These are phyloP conservation scores for Tetragonula clypearis DNA, from an alignment of 1,140 invertebrate species.

Conservation along the genomic window DNA sequence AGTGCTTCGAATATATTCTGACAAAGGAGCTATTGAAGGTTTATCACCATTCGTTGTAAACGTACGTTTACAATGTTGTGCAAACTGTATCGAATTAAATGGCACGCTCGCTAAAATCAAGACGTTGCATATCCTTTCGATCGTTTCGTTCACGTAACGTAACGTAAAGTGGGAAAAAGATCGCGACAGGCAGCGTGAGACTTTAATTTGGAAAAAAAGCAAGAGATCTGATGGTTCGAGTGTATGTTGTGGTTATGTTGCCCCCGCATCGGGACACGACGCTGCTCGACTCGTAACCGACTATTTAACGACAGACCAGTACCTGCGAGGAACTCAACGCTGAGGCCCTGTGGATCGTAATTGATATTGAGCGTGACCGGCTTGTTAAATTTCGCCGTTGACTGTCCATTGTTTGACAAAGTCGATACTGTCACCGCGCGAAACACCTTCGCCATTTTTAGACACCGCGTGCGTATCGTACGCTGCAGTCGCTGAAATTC, in stretches of 20 bases:
- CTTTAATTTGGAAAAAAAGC: conserved; percentile 5
- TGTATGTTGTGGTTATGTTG: conserved; percentile 75
- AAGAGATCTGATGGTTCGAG: conserved; percentile 28
- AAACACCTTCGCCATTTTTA: conserved; percentile 88
- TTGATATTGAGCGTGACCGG: conserved; percentile 87
- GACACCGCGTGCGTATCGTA: conserved; percentile 74
- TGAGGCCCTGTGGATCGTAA: conserved; percentile 89
- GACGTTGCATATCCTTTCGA: not conserved
- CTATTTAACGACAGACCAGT: conserved; percentile 50
- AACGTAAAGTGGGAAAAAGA: too few relatives aligned
- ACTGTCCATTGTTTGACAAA: conserved; percentile 86
- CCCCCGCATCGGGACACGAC: conserved; percentile 53
- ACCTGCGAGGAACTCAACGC: conserved; percentile 86
- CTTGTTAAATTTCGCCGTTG: conserved; percentile 86
- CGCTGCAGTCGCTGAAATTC: conserved; percentile 32
- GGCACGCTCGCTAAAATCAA: not conserved
- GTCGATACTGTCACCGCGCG: conserved; percentile 86
- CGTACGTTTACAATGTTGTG: too few relatives aligned
- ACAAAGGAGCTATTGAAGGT: not conserved
- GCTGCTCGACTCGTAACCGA: conserved; percentile 21
- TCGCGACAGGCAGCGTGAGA: not conserved
- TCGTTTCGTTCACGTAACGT: not conserved
- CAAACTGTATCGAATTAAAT: not conserved
- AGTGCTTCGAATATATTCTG: not conserved
- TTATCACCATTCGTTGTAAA: too few relatives aligned